These are phyloP conservation scores for Upupa epops DNA, from an alignment of 2,113 vertebrate genomes.

Conservation along the genomic window DNA sequence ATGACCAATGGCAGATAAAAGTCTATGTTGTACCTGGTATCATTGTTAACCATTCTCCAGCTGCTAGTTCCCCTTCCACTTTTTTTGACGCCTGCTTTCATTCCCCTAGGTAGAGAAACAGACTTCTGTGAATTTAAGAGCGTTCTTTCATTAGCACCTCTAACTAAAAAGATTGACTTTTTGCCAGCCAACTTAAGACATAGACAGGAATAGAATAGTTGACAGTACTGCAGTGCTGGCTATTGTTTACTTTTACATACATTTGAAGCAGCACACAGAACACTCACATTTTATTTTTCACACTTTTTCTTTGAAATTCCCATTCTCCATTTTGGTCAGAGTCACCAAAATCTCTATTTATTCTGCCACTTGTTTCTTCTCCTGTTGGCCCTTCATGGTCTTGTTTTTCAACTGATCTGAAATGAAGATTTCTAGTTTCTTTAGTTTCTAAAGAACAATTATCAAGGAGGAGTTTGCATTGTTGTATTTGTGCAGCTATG, in stretches of 20 bases:
- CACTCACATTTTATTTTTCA: constrained; percentile 79
- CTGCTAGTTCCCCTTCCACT: constrained; percentile 77
- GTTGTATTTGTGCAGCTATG: neutral
- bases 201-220: neutral
- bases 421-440: neutral
- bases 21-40: constrained; percentile 42
- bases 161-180: neutral
- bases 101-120: constrained; percentile 66
- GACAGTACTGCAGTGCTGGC: neutral
- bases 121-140: neutral
- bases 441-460: neutral
- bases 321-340: constrained; percentile 82
- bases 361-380: constrained; percentile 77
- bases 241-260: neutral
- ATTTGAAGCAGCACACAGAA: neutral
- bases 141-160: neutral
- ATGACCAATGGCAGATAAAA: neutral
- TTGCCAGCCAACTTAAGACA: neutral
- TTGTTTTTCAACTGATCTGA: constrained; percentile 69
- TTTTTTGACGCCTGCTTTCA: constrained; percentile 79
- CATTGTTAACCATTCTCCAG: constrained; percentile 79
- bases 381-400: constrained; percentile 63
- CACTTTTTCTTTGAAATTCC: constrained; percentile 83
- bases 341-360: constrained; percentile 69
- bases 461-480: neutral